phyloP scores from a whole-genome alignment of 2,113 vertebrate genomes.

The Campylorhamphus procurvoides region DNA sequence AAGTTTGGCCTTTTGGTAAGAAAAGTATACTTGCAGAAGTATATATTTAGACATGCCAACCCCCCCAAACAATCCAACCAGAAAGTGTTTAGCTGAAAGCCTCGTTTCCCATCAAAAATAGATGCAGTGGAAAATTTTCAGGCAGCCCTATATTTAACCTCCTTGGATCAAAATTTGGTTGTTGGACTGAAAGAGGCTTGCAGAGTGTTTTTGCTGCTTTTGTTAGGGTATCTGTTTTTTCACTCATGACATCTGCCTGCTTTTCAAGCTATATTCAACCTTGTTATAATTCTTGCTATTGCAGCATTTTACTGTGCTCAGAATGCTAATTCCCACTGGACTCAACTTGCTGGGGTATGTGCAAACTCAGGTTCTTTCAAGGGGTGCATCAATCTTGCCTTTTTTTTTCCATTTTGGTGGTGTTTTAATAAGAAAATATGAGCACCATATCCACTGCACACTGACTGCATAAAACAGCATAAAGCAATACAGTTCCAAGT shows the following conservation, averaged over 20 bases:
- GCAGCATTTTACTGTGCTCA: neutral
- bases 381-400: neutral
- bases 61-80: neutral
- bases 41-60: constrained; percentile 2
- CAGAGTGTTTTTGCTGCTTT: constrained; percentile 33
- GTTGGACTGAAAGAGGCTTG: constrained; percentile 5
- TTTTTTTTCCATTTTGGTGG: neutral
- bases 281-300: constrained; percentile 15
- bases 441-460: neutral
- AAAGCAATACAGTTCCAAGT: neutral
- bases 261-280: constrained; percentile 21
- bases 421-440: neutral
- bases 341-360: neutral
- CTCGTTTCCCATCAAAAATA: constrained; percentile 48
- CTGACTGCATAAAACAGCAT: neutral
- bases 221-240: constrained; percentile 55
- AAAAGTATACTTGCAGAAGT: constrained; percentile 35
- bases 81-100: constrained; percentile 17
- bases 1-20: constrained; percentile 50
- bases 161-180: constrained; percentile 41
- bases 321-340: neutral
- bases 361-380: neutral
- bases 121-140: constrained; percentile 58
- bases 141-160: constrained; percentile 54
- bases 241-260: constrained; percentile 37